A percentile compares a stretch with the other conserved stretches of the same genome.
These are phyloP conservation scores for Phaetusa simplex DNA, from an alignment of 2,113 vertebrate genomes.

Conservation along the genomic window DNA sequence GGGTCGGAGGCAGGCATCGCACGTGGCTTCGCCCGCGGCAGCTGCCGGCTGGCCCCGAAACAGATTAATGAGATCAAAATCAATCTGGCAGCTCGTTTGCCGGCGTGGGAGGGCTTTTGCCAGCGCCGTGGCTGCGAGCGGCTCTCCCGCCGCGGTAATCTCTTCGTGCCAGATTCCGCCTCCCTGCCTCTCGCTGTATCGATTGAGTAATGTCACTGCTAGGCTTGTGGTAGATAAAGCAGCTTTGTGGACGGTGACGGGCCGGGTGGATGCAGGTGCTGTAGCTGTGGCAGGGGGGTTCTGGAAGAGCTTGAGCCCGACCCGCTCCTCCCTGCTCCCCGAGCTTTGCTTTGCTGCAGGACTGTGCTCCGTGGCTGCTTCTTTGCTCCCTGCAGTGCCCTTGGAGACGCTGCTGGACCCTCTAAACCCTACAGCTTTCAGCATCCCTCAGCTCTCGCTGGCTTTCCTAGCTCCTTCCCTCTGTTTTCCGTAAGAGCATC, in stretches of 20 bases:
- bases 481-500: background rate
- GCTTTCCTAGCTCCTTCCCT: background rate
- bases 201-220: slow-evolving; percentile 26
- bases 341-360: rapidly evolving
- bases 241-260: background rate
- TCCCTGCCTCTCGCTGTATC: background rate
- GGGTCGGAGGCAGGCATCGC: rapidly evolving
- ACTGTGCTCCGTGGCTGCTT: background rate
- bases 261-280: background rate
- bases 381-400: background rate
- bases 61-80: slow-evolving; percentile 51
- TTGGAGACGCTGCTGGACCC: background rate
- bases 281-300: background rate
- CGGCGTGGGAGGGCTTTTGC: background rate
- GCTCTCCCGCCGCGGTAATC: slow-evolving; percentile 12
- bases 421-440: background rate
- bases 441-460: background rate
- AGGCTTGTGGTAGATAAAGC: background rate
- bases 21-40: background rate
- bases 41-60: background rate
- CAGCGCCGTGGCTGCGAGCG: background rate
- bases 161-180: background rate
- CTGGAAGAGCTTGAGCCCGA: background rate
- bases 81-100: slow-evolving; percentile 39
- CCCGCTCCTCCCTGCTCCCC: background rate